These are phyloP conservation scores for Drosophila rufa DNA, from an alignment of 1,140 invertebrate species.

Conservation along the genomic window DNA sequence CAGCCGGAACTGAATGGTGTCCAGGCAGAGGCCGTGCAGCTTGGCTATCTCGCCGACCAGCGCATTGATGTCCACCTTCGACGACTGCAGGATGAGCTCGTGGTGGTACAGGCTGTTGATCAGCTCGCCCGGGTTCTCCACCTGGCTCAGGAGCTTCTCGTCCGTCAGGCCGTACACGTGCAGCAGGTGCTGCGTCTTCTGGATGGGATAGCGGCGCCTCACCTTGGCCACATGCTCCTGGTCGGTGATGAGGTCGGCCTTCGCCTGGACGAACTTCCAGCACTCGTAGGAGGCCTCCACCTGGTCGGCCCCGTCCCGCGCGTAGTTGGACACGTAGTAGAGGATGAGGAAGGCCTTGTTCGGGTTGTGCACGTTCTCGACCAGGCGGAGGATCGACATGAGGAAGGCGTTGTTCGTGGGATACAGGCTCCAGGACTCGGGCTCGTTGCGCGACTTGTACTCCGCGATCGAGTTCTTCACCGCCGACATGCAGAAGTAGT, in stretches of 20 bases:
- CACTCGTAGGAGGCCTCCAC: constrained; percentile 87
- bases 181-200: constrained; percentile 87
- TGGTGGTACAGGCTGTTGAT: constrained; percentile 87
- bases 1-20: constrained; percentile 69
- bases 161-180: constrained; percentile 86
- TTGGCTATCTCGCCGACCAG: constrained; percentile 87
- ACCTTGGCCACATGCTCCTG: constrained; percentile 86
- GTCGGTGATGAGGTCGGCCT: constrained; percentile 85
- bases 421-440: constrained; percentile 74
- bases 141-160: constrained; percentile 86
- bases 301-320: constrained; percentile 86
- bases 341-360: constrained; percentile 75
- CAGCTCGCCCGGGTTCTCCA: constrained; percentile 86
- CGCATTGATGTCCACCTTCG: constrained; percentile 86
- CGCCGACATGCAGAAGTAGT: constrained; percentile 83
- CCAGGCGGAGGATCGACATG: constrained; percentile 75
- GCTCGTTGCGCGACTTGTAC: constrained; percentile 72
- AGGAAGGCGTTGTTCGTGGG: constrained; percentile 84
- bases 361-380: constrained; percentile 63
- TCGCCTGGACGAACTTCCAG: constrained; percentile 86
- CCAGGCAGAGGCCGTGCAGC: constrained; percentile 67
- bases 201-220: constrained; percentile 86
- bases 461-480: constrained; percentile 82
- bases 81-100: constrained; percentile 85
- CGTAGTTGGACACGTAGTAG: constrained; percentile 78